Percentiles rank a stretch among this genome's conserved stretches.
Conservation (phyloP, 2,797 vertebrate species). For the Syngnathus rostellatus region DNA sequence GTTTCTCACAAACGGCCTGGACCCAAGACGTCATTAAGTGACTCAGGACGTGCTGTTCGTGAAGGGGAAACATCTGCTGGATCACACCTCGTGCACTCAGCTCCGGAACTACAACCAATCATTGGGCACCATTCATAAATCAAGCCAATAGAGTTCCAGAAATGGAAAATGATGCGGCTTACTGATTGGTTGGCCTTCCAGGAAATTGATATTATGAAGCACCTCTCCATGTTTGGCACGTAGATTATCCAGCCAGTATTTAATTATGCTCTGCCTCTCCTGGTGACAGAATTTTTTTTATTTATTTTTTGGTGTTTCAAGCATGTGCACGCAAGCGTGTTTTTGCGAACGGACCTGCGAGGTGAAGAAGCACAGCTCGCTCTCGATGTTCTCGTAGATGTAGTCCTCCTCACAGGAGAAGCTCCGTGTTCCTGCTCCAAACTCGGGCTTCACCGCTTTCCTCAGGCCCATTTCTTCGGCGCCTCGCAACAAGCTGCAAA, state of each 20-base stretch:
- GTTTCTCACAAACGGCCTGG: constrained; percentile 91
- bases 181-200: constrained; percentile 96
- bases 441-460: constrained; percentile 87
- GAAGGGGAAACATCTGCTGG: constrained; percentile 90
- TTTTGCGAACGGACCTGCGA: constrained; percentile 76
- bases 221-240: constrained; percentile 88
- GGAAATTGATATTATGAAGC: constrained; percentile 91
- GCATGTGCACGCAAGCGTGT: not conserved
- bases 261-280: constrained; percentile 95
- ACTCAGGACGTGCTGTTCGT: constrained; percentile 89
- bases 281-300: constrained; percentile 43
- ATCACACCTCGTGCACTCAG: constrained; percentile 86
- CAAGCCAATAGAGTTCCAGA: not conserved
- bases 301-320: not conserved
- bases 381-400: constrained; percentile 96
- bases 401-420: constrained; percentile 97
- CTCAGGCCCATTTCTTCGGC: constrained; percentile 88
- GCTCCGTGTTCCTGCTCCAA: constrained; percentile 82
- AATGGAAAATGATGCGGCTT: constrained; percentile 45
- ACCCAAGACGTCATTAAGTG: constrained; percentile 97
- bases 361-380: constrained; percentile 91
- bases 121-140: not conserved
- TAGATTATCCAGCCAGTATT: constrained; percentile 94
- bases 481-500: constrained; percentile 82
- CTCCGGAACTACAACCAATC: constrained; percentile 78